Conservation (phyloP, 2,888 invertebrate species). For the Drosophila vallismaia region DNA sequence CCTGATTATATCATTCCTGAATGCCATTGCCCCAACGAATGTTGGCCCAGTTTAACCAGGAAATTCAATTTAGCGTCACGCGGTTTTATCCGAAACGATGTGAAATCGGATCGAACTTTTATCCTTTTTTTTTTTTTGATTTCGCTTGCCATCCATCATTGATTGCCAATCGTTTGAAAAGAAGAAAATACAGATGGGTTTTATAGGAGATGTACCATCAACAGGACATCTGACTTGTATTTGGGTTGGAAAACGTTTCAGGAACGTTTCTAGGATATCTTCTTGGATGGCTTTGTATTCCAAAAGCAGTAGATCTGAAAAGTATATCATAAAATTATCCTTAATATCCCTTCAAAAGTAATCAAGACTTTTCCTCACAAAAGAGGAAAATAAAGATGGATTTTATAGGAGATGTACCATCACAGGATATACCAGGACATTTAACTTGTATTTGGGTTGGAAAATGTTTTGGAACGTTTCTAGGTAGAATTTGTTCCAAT, state of each 20-base stretch:
- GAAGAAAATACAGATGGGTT: background rate
- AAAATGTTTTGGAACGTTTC: no score
- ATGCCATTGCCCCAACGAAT: background rate
- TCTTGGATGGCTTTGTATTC: no score
- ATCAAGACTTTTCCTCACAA: no score
- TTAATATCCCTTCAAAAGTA: no score
- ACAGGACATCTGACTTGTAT: background rate
- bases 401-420: background rate
- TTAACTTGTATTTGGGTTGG: background rate
- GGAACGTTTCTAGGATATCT: no score
- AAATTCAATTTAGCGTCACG: constrained; percentile 62
- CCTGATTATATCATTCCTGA: constrained; percentile 26
- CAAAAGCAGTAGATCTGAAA: no score
- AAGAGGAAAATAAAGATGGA: background rate
- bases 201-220: background rate
- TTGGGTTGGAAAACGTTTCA: background rate
- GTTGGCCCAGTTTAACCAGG: constrained; percentile 43
- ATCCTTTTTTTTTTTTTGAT: constrained; percentile 24
- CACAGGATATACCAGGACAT: background rate
- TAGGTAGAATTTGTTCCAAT: no score
- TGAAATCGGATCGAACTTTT: constrained; percentile 48
- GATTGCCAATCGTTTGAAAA: background rate
- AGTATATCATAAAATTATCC: no score
- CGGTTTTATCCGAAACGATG: constrained; percentile 42
- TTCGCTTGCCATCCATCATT: background rate